Evolutionary conservation across 2,888 invertebrate genomes (phyloP).

Genomic region (Spisula subtruncata): DNA sequence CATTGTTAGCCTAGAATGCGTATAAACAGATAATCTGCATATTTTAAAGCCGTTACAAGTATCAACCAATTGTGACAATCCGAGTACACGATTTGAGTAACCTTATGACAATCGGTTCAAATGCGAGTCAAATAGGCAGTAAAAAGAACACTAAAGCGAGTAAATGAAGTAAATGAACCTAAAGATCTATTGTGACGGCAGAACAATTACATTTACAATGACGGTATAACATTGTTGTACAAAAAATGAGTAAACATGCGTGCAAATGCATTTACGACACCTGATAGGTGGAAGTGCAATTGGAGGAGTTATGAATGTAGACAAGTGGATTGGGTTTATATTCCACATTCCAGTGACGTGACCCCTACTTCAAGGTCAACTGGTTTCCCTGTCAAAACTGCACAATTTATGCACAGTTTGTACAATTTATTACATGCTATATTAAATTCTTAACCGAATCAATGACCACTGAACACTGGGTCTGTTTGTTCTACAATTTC

Average conservation of each 20-base stretch:
- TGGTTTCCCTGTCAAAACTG: constrained; percentile 1
- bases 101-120: constrained; percentile 43
- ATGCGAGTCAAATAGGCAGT: constrained; percentile 46
- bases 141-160: constrained; percentile 34
- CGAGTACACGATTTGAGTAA: constrained; percentile 32
- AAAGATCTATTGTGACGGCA: constrained; percentile 16
- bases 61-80: constrained; percentile 40
- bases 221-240: neutral
- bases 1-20: neutral
- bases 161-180: constrained; percentile 44
- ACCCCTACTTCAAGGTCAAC: neutral
- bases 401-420: neutral
- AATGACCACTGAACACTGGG: neutral
- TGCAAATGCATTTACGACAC: neutral
- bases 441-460: neutral
- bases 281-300: neutral
- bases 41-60: constrained; percentile 35
- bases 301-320: neutral
- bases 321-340: neutral
- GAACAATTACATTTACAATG: neutral
- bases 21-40: constrained; percentile 47
- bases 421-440: constrained; percentile 1
- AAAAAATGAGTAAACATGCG: neutral
- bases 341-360: neutral
- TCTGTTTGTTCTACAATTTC: neutral